phyloP scores from a whole-genome alignment of 2,797 vertebrate genomes.

The Acanthurus leucopareius region DNA sequence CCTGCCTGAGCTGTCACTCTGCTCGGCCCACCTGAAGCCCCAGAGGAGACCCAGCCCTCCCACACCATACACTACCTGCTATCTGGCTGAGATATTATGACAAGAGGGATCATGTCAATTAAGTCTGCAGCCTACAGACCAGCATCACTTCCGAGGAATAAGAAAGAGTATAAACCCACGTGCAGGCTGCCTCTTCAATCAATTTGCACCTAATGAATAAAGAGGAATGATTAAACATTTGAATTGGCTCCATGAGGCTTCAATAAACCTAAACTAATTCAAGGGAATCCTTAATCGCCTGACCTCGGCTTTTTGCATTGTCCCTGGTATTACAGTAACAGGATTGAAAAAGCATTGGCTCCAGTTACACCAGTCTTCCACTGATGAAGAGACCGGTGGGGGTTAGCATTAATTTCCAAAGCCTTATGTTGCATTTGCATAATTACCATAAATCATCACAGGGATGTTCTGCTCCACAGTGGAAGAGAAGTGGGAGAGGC shows the following conservation, averaged over 20 bases:
- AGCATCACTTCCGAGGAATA: slow-evolving; percentile 44
- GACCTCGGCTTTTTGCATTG: slow-evolving; percentile 69
- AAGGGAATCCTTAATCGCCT: slow-evolving; percentile 70
- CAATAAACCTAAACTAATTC: slow-evolving; percentile 70
- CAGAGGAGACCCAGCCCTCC: slow-evolving; percentile 31
- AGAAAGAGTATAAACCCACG: slow-evolving; percentile 23
- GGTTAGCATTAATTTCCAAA: slow-evolving; percentile 80
- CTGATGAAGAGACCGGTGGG: slow-evolving; percentile 60
- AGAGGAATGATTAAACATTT: slow-evolving; percentile 59
- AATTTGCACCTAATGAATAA: slow-evolving; percentile 64
- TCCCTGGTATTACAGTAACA: slow-evolving; percentile 76
- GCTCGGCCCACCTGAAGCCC: slow-evolving; percentile 26
- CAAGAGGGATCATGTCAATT: slow-evolving; percentile 56
- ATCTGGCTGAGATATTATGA: slow-evolving; percentile 57
- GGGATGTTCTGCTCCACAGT: slow-evolving; percentile 62
- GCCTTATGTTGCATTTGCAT: slow-evolving; percentile 79
- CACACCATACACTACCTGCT: slow-evolving; percentile 22
- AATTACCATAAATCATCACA: slow-evolving; percentile 82
- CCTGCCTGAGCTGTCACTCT: slow-evolving; percentile 59
- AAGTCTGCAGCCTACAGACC: slow-evolving; percentile 46
- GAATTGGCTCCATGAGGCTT: slow-evolving; percentile 51
- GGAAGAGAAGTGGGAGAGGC: slow-evolving; percentile 38
- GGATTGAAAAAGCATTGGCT: slow-evolving; percentile 71
- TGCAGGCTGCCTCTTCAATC: slow-evolving; percentile 61
- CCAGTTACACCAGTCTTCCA: slow-evolving; percentile 64